phyloP scores from a whole-genome alignment of 2,888 invertebrate genomes.

The Tortrix viridana region DNA sequence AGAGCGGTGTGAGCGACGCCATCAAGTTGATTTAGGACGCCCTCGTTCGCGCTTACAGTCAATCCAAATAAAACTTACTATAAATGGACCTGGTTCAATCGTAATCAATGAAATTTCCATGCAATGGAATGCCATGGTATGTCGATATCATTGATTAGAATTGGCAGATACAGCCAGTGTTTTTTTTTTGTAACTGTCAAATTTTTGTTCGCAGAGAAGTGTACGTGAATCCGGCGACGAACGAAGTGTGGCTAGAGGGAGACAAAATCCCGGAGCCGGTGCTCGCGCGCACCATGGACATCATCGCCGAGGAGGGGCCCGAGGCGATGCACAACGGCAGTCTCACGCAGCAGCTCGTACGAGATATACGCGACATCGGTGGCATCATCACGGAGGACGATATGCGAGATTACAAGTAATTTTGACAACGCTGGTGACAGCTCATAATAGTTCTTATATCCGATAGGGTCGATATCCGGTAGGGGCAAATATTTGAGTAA shows the following conservation, averaged over 20 bases:
- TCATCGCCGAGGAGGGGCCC: slow-evolving; percentile 87
- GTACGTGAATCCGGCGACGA: slow-evolving; percentile 86
- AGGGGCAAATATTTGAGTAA: no score
- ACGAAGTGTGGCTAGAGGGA: slow-evolving; percentile 85
- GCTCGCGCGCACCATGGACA: slow-evolving; percentile 88
- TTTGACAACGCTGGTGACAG: no score
- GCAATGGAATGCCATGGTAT: no score
- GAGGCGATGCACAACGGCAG: slow-evolving; percentile 90
- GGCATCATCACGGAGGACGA: slow-evolving; percentile 93
- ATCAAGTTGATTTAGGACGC: no score
- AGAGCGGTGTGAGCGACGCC: no score
- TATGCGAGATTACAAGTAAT: slow-evolving; percentile 87
- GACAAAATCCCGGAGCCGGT: slow-evolving; percentile 86
- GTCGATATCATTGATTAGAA: no score
- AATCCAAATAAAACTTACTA: no score
- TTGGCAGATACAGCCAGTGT: not conserved
- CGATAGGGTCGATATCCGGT: no score
- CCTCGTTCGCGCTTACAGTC: no score
- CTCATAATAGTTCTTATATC: no score
- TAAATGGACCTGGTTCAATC: no score
- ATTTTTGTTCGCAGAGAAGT: slow-evolving; percentile 68
- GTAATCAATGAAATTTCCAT: no score
- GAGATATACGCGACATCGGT: slow-evolving; percentile 87
- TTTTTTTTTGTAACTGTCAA: not conserved
- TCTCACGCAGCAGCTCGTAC: slow-evolving; percentile 86